These are phyloP conservation scores for Onychomys leucogaster DNA, from an alignment of 2,797 vertebrate species.

Conservation along the genomic window DNA sequence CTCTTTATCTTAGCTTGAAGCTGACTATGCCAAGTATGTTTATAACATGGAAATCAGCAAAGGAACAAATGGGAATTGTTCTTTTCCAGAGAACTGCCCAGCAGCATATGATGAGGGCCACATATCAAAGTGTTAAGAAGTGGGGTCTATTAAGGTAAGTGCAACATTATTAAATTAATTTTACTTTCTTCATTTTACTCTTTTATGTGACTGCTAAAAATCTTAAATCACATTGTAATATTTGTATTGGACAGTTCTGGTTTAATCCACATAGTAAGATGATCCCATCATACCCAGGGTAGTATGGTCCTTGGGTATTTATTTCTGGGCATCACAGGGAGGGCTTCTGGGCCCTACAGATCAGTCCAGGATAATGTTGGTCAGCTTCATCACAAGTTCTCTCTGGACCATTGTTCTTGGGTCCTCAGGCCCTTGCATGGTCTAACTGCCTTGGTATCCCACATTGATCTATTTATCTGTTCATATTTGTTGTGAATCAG, in stretches of 20 bases:
- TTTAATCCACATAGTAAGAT: not conserved
- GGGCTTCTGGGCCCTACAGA: not conserved
- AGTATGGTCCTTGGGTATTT: not conserved
- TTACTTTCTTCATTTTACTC: not conserved
- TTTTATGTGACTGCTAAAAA: not conserved
- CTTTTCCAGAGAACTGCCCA: not conserved
- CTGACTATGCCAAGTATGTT: not conserved
- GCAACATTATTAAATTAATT: conserved; percentile 9
- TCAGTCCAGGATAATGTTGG: not conserved
- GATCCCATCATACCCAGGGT: not conserved
- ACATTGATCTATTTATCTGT: not conserved
- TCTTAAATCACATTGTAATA: not conserved
- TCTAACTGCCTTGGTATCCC: not conserved
- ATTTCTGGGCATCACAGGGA: not conserved
- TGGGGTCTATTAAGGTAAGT: not conserved
- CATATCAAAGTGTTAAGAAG: not conserved
- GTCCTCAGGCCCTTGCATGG: not conserved
- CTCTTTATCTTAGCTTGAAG: conserved; percentile 21
- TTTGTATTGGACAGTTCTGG: not conserved
- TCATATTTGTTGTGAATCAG: not conserved
- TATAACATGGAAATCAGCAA: not conserved
- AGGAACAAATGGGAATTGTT: not conserved
- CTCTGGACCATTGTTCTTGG: not conserved
- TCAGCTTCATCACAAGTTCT: not conserved
- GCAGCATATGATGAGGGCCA: not conserved